phyloP scores from a whole-genome alignment of 2,113 vertebrate genomes.

The Prolemur simus region DNA sequence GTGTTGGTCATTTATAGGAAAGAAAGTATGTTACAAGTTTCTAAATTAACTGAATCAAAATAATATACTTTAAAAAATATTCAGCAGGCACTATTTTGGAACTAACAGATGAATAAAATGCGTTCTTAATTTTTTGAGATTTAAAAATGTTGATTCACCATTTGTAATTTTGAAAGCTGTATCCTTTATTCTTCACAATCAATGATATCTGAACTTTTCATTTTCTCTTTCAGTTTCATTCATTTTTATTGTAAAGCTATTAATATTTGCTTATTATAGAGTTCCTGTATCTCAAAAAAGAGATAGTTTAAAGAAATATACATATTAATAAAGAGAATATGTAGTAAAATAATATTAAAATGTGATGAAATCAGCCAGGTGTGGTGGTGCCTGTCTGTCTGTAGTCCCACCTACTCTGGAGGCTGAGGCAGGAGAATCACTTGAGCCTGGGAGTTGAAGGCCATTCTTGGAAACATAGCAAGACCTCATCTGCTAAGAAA shows the following conservation, averaged over 20 bases:
- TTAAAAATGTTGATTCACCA: not conserved
- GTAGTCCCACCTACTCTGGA: too few species aligned
- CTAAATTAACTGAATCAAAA: slow-evolving; percentile 19
- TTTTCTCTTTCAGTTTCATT: not conserved
- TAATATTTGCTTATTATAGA: not conserved
- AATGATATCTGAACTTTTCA: not conserved
- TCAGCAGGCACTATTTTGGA: not conserved
- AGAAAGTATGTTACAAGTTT: not conserved
- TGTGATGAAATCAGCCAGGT: not conserved
- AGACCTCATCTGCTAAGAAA: too few species aligned
- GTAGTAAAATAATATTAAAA: not conserved
- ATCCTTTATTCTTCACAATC: not conserved
- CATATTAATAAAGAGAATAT: not conserved
- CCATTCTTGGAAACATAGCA: too few species aligned
- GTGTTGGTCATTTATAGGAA: not conserved
- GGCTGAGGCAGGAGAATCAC: too few species aligned
- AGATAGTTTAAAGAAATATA: not conserved
- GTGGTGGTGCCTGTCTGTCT: too few species aligned
- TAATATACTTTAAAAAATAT: not conserved
- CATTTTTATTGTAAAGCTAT: not conserved
- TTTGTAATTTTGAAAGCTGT: not conserved
- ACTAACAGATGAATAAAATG: not conserved
- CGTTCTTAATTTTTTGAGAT: slow-evolving; percentile 27
- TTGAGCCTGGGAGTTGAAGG: too few species aligned
- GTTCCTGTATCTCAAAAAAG: not conserved